phyloP scores from a whole-genome alignment of 1,140 invertebrate species.

The Nautilus pompilius region DNA sequence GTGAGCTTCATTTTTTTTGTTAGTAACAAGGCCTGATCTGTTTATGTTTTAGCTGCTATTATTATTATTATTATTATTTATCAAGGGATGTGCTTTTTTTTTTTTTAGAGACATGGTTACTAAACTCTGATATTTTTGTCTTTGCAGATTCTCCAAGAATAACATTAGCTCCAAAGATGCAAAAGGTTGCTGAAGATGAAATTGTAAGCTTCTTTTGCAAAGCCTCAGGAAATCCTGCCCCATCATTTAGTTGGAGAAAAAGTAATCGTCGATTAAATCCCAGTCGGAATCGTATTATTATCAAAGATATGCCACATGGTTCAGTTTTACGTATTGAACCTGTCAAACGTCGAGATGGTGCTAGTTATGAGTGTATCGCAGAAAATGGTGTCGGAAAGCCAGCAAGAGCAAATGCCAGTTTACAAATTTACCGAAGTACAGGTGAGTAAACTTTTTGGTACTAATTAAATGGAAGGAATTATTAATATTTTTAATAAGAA shows the following conservation, averaged over 20 bases:
- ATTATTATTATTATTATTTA: not conserved
- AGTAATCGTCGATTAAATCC: constrained; percentile 78
- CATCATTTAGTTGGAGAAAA: constrained; percentile 86
- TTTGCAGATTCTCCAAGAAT: constrained; percentile 46
- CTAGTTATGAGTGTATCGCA: constrained; percentile 49
- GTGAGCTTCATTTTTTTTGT: constrained; percentile 1
- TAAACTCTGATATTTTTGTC: constrained; percentile 13
- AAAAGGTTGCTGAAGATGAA: constrained; percentile 75
- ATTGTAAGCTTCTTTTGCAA: constrained; percentile 94
- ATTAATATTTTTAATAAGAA: too few species aligned
- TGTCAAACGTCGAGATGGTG: constrained; percentile 74
- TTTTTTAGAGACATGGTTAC: not conserved
- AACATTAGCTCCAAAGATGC: constrained; percentile 36
- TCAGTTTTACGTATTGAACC: constrained; percentile 90
- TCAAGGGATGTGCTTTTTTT: not conserved
- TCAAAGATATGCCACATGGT: constrained; percentile 63
- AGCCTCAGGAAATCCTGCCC: constrained; percentile 81
- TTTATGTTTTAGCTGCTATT: not conserved
- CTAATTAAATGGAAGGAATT: not conserved
- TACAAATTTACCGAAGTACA: constrained; percentile 69
- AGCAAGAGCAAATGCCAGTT: constrained; percentile 79
- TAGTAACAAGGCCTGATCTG: not conserved
- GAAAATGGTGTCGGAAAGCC: constrained; percentile 69
- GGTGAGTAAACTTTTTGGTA: constrained; percentile 63
- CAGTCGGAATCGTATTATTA: constrained; percentile 53